Evolutionary conservation across 2,888 invertebrate genomes (phyloP), one percentile per base, ranked within the genome.

Genomic region (Drosophila pegasa): DNA sequence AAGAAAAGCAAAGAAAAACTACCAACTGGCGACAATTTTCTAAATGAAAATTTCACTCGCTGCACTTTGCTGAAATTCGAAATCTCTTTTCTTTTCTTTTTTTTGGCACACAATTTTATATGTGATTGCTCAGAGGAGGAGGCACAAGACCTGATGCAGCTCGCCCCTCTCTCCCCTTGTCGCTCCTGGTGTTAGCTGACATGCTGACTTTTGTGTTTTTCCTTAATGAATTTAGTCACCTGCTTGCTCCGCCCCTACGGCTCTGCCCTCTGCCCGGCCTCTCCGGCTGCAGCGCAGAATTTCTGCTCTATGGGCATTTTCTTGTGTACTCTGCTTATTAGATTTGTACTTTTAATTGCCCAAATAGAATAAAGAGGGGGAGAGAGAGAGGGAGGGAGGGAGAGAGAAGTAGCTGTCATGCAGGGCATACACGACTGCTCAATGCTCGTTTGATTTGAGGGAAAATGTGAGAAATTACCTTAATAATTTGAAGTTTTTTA

Each of bases 321-420:
- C 56, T 33, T 56, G 64, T 62, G 41, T 65, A 52, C 62, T 78
- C 43, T 59, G 68, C 69, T 78, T 78, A 78, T 78, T 78, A 78
- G 69, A 81, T 75, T 81, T 78, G 70, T 69, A 72, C 56, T 72
- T 81, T 80, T 80, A 81, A 80, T 81, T 80, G 70, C 80, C 63
- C 64, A 70, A 75, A 75, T 45, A 56, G 48, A 38, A 54, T 5
- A 45, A 10, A 27, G 25, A 35, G n/a, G 8, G 20, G 9, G 1
- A 7, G 14, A 5, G n/a, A 10, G 16, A 27, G 27, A 16, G 22
- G 25, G 3, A 4, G 25, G n/a, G n/a, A 25, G 25, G 3, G 6
- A 25, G 25, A 3, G 25, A 25, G 6, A 25, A 4, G 25, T 25
- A 4, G 25, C 25, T 25, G 25, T 25, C 6, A 5, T 0, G 7